A percentile compares a stretch with the other conserved stretches of the same genome.
phyloP scores from a whole-genome alignment of 1,140 invertebrate species.

The Hyposmocoma kahamanoa region DNA sequence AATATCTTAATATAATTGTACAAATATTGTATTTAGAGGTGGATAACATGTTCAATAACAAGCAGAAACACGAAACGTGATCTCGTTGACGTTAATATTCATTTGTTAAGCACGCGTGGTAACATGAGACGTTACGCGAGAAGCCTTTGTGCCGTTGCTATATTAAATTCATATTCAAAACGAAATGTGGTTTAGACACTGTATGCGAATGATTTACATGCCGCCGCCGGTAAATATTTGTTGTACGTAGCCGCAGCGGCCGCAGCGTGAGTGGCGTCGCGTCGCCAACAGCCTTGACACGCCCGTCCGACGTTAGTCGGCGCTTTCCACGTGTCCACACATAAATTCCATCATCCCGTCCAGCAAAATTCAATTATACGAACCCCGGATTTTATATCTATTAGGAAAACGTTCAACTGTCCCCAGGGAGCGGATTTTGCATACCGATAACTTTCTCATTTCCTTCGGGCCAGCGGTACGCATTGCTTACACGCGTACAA shows the following conservation, averaged over 20 bases:
- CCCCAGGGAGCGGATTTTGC: constrained; percentile 52
- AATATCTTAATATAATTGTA: too few species aligned
- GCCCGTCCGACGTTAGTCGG: neutral
- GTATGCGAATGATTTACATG: constrained; percentile 27
- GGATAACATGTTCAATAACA: too few species aligned
- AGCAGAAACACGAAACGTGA: too few species aligned
- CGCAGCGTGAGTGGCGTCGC: constrained; percentile 14
- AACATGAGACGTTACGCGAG: neutral
- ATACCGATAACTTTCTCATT: constrained; percentile 65
- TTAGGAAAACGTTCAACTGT: constrained; percentile 52
- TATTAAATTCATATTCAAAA: constrained; percentile 24
- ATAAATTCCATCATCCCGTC: constrained; percentile 24
- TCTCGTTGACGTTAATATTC: too few species aligned
- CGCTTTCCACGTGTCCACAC: constrained; percentile 23
- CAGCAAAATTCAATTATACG: constrained; percentile 15
- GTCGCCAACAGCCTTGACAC: neutral
- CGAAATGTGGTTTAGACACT: constrained; percentile 24
- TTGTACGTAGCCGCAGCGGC: constrained; percentile 1
- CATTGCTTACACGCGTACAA: constrained; percentile 40
- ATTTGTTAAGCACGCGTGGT: neutral
- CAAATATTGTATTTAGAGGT: too few species aligned
- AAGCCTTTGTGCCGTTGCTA: constrained; percentile 8
- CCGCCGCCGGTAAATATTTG: constrained; percentile 28
- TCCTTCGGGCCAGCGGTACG: constrained; percentile 42
- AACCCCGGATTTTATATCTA: constrained; percentile 67